Base-by-base conservation (phyloP, 2,113 vertebrate genomes). In the Hyaena hyaena region DNA sequence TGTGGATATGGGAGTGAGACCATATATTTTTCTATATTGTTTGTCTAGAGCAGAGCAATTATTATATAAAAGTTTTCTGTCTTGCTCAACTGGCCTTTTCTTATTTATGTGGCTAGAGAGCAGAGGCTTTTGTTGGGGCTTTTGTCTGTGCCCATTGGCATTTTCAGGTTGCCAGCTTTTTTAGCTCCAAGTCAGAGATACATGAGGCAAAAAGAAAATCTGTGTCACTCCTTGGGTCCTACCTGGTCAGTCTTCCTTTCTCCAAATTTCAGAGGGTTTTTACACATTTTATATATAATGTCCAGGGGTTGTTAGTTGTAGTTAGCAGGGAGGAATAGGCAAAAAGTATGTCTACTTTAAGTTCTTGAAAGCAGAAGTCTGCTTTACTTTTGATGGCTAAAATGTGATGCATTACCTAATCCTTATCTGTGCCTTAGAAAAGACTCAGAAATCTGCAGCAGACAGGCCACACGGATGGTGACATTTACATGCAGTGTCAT, bases 321-420 rank as follows among this genome's bases (percentile, higher is more conserved):
- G 16, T 76, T 87, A 93, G 71, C 58, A 33, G 65, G 28, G 5
- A 8, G n/a, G 24, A 53, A 24, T 53, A 91, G 53, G 53, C 45
- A 92, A 79, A 79, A 84, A 88, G 10, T 66, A n/a, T 68, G 23
- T 80, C n/a, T 90, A 58, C 11, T 79, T 68, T 16, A 58, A 61
- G 33, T 74, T 95, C 76, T 93, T 84, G 91, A 77, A 93, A 95
- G 58, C 31, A 50, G 81, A 88, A 93, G 33, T 55, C 48, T 88
- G 39, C 35, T 97, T 53, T 63, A 68, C 68, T 95, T 95, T 88
- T 50, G 61, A 80, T 48, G 86, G 53, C 66, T 83, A 91, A 89
- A 83, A 48, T 66, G 43, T 93, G 50, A 23, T 82, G 39, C 35
- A 66, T 90, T 83, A 77, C 43, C 82, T 88, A 88, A 93, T 87